Conservation (phyloP, 2,113 vertebrate species). For the Mus spicilegus region DNA sequence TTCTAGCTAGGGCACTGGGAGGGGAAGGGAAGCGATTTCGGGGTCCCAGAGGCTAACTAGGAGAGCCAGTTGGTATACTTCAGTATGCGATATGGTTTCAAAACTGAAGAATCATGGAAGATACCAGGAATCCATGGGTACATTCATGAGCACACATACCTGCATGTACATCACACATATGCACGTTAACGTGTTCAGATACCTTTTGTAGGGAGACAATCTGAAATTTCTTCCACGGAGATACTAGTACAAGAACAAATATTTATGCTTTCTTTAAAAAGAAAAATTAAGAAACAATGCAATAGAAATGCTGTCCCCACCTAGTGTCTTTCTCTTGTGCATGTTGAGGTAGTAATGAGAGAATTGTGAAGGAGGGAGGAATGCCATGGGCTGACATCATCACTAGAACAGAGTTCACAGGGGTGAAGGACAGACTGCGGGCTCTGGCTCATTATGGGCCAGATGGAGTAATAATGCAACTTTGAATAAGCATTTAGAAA, state of each 20-base stretch:
- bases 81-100: not conserved
- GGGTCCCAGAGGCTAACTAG: too few relatives aligned
- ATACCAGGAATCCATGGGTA: not conserved
- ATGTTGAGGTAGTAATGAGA: not conserved
- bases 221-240: not conserved
- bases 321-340: not conserved
- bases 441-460: not conserved
- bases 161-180: not conserved
- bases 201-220: constrained; percentile 38
- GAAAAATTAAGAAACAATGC: not conserved
- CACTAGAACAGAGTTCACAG: not conserved
- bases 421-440: not conserved
- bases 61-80: not conserved
- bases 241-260: constrained; percentile 2
- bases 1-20: too few relatives aligned
- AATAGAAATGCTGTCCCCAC: not conserved
- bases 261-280: constrained; percentile 27
- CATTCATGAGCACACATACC: too few relatives aligned
- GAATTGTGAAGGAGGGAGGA: not conserved
- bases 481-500: constrained; percentile 44
- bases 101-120: not conserved
- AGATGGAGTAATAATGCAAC: constrained; percentile 22
- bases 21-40: too few relatives aligned
- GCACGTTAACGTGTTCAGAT: constrained; percentile 4
- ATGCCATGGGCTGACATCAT: not conserved